Evolutionary conservation across 2,113 vertebrate genomes (phyloP), one percentile per base, ranked within the genome.

Genomic region (Bujurquina vittata): DNA sequence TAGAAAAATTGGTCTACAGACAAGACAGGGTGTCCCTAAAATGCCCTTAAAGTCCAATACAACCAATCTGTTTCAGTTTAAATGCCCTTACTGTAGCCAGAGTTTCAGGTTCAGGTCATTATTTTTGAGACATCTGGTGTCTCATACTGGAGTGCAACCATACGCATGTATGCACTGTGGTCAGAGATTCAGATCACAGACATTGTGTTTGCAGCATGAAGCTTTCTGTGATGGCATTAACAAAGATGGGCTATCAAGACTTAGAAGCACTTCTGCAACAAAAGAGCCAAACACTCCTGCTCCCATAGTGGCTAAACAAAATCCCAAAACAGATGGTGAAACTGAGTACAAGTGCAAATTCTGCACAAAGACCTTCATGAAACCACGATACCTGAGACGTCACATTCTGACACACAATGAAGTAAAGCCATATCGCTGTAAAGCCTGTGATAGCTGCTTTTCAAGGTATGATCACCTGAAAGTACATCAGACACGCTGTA

Each of bases 371-470:
- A 92, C 85, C 4, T 96, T 96, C 79, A 72, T 91, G 77, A 95
- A 95, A 80, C 8, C 94, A 20, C 88, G 87, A 82, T 90, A 82
- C 80, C 81, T 96, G 37, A 94, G 96, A 40, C 87, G 81, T 46
- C 96, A 96, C 84, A 95, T 96, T 84, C 92, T 96, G 84, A 95
- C 94, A 12, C 96, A 96, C 61, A 96, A 95, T 17, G 95, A 96
- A 37, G 96, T 94, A 5, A 96, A 96, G 31, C 96, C 96, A 2
- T 96, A 96, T 88, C 94, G 91, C n/a, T 96, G 96, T 74, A 95
- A 95, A 90, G 77, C 87, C 46, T 96, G 96, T 83, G 93, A 95
- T 49, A 92, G 91, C 89, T 94, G 93, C 87, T 96, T 95, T 87
- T 95, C 95, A 62, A 93, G 95, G 18, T 90, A 96, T 52, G 96